phyloP scores from a whole-genome alignment of 2,888 invertebrate genomes.

The Melanostoma scalare region DNA sequence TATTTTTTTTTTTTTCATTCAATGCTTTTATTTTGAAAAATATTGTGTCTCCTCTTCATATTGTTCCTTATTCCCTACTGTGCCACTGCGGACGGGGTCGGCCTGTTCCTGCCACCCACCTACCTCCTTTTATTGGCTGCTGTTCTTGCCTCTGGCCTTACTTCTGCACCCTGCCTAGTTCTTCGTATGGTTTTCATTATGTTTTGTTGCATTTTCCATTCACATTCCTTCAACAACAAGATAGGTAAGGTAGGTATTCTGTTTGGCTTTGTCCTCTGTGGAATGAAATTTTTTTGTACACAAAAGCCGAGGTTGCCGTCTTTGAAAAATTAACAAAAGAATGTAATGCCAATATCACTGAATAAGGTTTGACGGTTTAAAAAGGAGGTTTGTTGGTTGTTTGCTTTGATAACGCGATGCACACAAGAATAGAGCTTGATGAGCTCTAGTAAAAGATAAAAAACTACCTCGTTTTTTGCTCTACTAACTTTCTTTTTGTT shows the following conservation, averaged over 20 bases:
- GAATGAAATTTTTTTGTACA: not conserved
- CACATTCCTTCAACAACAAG: constrained; percentile 53
- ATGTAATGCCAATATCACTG: no score
- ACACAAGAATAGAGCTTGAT: no score
- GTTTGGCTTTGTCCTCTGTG: constrained; percentile 23
- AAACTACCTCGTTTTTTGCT: no score
- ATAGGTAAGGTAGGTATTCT: constrained; percentile 26
- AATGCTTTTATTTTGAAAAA: constrained; percentile 21
- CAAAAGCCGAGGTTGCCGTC: constrained; percentile 9
- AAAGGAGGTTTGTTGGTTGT: no score
- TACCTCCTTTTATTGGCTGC: constrained; percentile 23
- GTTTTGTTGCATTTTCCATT: constrained; percentile 55
- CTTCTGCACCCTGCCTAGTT: constrained; percentile 18
- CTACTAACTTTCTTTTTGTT: no score
- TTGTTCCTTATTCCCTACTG: constrained; percentile 22
- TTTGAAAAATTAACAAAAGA: not conserved
- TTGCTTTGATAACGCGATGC: no score
- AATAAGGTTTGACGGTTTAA: no score
- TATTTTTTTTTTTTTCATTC: constrained; percentile 23
- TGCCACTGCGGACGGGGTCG: constrained; percentile 1
- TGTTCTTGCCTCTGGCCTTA: constrained; percentile 3
- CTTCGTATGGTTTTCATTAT: constrained; percentile 38
- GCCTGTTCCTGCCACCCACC: not conserved
- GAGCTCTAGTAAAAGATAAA: no score
- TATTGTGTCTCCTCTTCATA: constrained; percentile 20